phyloP scores from a whole-genome alignment of 2,797 vertebrate genomes.

The Myotis daubentonii region DNA sequence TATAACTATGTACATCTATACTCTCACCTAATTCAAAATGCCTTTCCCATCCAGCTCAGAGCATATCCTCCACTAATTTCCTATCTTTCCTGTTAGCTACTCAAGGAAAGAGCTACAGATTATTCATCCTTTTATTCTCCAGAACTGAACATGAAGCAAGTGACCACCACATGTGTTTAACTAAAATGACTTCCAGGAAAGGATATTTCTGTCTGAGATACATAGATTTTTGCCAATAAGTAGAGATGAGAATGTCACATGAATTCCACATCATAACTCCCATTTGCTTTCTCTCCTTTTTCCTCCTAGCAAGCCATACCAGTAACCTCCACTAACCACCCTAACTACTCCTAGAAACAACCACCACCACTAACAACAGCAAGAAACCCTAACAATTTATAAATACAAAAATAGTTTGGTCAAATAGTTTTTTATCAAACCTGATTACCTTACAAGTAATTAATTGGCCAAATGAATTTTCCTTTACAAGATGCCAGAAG shows the following conservation, averaged over 20 bases:
- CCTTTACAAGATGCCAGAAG: not conserved
- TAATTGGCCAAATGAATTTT: not conserved
- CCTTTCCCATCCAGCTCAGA: not conserved
- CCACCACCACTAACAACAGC: rapidly evolving
- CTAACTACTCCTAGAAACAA: not conserved
- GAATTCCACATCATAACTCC: not conserved
- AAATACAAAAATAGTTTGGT: not conserved
- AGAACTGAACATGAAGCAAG: not conserved
- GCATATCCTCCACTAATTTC: not conserved
- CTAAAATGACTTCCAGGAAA: not conserved
- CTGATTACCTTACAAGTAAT: not conserved
- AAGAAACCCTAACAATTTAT: not conserved
- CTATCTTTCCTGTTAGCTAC: not conserved
- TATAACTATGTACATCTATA: not conserved
- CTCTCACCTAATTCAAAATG: not conserved
- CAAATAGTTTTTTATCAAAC: not conserved
- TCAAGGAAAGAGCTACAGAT: not conserved
- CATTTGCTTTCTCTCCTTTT: not conserved
- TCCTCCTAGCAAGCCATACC: not conserved
- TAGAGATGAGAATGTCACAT: not conserved
- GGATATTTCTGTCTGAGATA: not conserved
- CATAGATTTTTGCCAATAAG: not conserved
- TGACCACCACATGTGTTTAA: not conserved
- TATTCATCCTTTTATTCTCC: not conserved
- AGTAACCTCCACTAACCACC: not conserved